Conservation (phyloP, 2,888 invertebrate species). For the Adelognathus sp. region DNA sequence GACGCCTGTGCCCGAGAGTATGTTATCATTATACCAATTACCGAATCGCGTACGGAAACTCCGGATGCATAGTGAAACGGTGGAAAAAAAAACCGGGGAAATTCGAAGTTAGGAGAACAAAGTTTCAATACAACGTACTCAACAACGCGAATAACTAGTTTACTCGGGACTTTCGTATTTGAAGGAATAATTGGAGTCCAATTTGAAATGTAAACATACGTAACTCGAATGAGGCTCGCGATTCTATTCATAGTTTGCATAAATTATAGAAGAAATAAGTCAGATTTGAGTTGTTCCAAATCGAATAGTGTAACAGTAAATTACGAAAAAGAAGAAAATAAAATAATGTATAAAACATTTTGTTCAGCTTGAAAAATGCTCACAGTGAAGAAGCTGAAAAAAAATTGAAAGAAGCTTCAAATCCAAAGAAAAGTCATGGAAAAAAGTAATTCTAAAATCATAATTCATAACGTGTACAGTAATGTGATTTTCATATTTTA, state of each 20-base stretch:
- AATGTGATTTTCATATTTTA: no score
- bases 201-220: no score
- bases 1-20: background rate
- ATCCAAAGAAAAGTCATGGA: no score
- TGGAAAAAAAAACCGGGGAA: background rate
- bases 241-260: no score
- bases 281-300: no score
- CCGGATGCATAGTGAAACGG: slow-evolving; percentile 12
- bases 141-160: background rate
- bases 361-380: background rate
- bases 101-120: slow-evolving; percentile 25
- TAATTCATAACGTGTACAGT: no score
- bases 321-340: background rate
- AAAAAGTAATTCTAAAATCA: no score
- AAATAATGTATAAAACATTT: background rate
- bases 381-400: background rate
- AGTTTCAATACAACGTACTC: background rate
- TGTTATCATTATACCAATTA: slow-evolving; percentile 48
- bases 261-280: no score
- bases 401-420: background rate
- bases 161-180: no score
- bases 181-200: no score
- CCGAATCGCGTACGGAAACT: slow-evolving; percentile 1
- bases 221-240: no score
- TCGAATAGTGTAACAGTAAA: no score